Base-by-base conservation (phyloP, 2,888 invertebrate species). In the Meghimatium bilineatum region DNA sequence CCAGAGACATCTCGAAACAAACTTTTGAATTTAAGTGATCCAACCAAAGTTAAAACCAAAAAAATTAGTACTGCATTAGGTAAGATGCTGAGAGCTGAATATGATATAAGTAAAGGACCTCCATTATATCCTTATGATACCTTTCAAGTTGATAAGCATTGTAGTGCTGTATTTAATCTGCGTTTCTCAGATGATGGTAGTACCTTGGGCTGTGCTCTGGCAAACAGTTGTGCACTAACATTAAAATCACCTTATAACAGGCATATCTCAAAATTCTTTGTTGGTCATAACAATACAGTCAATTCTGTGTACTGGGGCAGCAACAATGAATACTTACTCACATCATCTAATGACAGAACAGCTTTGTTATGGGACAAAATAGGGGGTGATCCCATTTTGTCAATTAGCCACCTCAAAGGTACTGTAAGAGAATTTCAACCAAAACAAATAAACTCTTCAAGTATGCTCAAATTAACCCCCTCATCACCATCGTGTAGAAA, bases 281-380 rank as follows among this genome's bases (percentile, higher is more conserved):
- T 80, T 89, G 93, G 92, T 81, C 93, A 93, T 87, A 90, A 92
- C 79, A 91, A 90, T 63, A 85, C 86, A 66, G 90, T 93, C 23
- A 90, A 89, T 52, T 87, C 88, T 81, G 87, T 90, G 8, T 83
- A 87, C 56, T 92, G 92, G 91, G 92, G 92, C 85, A 90, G 90
- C 83, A 89, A 89, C 86, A 89, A 88, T 67, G 87, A 89, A 23
- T 88, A 89, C 85, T 69, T 93, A 29, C 63, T 93, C 1, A 92
- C 93, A 20, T 87, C 92, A 29, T 90, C 92, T 29, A 92, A 92
- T 85, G 93, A 93, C 87, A 91, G 89, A 82, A 90, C 91, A 10
- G 92, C 90, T 8, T 86, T 87, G 44, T 77, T 93, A 6, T 93
- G 93, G 93, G 87, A 88, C 74, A 88, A 88, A 78, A 89, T 88